These are phyloP conservation scores for Malacosoma neustria DNA, from an alignment of 2,888 invertebrate species.

Conservation along the genomic window DNA sequence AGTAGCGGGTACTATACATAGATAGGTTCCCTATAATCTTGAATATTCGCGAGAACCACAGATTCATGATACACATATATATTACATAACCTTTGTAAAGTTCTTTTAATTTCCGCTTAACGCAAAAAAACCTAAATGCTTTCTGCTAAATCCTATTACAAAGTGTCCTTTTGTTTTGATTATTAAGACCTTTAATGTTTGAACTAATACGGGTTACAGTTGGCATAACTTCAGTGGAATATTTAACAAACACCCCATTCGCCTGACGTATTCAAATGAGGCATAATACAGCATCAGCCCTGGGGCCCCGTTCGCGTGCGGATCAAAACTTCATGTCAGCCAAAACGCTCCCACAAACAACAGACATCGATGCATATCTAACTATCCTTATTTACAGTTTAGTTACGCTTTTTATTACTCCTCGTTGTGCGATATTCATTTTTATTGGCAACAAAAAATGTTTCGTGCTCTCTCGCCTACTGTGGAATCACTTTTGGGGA, in stretches of 20 bases:
- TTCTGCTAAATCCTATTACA: no score
- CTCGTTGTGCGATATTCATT: constrained; percentile 14
- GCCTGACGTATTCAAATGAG: not conserved
- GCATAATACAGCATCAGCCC: constrained; percentile 4
- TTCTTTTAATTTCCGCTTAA: no score
- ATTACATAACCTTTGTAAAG: no score
- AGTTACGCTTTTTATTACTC: constrained; percentile 22
- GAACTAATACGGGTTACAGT: no score
- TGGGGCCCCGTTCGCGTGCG: constrained; percentile 14
- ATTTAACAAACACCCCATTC: constrained; percentile 4
- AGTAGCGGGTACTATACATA: no score
- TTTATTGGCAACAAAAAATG: constrained; percentile 16
- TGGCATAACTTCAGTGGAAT: not conserved
- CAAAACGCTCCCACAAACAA: constrained; percentile 33
- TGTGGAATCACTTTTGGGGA: not conserved
- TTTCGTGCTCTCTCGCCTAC: constrained; percentile 1
- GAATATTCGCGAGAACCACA: no score
- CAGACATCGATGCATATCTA: constrained; percentile 28
- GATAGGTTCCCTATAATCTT: no score
- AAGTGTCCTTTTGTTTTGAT: no score
- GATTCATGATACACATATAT: no score
- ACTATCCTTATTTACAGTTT: constrained; percentile 30
- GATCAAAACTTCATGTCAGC: constrained; percentile 28
- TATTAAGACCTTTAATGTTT: no score
- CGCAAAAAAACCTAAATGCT: no score